Conservation (phyloP, 2,797 vertebrate species). For the Leptodactylus fallax region DNA sequence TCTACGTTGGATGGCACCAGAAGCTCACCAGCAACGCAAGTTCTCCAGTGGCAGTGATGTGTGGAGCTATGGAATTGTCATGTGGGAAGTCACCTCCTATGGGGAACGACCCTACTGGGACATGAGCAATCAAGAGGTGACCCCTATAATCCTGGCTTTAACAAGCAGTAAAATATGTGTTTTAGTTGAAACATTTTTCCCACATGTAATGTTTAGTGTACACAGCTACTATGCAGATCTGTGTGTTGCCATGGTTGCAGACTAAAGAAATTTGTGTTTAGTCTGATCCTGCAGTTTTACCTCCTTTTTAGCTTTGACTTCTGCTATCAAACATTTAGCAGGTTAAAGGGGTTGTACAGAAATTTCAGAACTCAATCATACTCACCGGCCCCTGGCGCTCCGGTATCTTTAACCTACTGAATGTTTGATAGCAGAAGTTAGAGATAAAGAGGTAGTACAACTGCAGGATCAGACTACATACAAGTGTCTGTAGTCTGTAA, state of each 20-base stretch:
- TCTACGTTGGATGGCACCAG: slow-evolving; percentile 81
- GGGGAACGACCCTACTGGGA: slow-evolving; percentile 81
- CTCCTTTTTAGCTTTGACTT: too few species aligned
- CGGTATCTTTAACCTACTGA: too few species aligned
- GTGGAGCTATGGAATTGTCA: slow-evolving; percentile 83
- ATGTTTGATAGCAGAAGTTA: too few species aligned
- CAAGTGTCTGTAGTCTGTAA: not conserved
- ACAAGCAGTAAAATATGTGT: too few species aligned
- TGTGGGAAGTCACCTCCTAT: slow-evolving; percentile 84
- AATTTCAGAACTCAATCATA: too few species aligned
- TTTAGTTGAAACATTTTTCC: not conserved
- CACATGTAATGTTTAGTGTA: too few species aligned
- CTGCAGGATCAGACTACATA: not conserved
- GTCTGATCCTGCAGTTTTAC: not conserved
- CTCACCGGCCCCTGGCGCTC: too few species aligned
- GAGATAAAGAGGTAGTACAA: too few species aligned
- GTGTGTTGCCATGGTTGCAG: not conserved
- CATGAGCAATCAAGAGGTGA: slow-evolving; percentile 83
- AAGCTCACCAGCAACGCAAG: slow-evolving; percentile 79
- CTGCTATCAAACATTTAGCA: too few species aligned
- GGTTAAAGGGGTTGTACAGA: too few species aligned
- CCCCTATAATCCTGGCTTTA: not conserved
- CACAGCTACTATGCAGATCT: not conserved
- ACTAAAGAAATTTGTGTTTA: not conserved
- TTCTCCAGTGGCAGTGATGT: slow-evolving; percentile 81